A percentile compares a stretch with the other conserved stretches of the same genome.
phyloP scores from a whole-genome alignment of 2,797 vertebrate species.

The Eutrigla gurnardus region DNA sequence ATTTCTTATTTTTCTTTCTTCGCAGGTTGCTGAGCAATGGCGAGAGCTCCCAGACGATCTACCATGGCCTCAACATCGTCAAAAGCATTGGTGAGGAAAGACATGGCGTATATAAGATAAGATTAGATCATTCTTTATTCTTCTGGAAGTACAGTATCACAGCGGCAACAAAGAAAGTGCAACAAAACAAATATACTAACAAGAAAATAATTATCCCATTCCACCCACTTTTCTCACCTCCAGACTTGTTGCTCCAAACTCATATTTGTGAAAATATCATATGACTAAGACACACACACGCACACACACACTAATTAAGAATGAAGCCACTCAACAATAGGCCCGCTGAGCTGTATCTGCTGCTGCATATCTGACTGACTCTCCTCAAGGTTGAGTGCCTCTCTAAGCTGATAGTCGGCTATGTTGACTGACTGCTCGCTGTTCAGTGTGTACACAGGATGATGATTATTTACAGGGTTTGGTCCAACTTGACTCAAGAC shows the following conservation, averaged over 20 bases:
- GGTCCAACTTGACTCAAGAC: conserved; percentile 13
- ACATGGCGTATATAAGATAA: conserved; percentile 1
- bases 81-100: conserved; percentile 81
- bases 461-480: conserved; percentile 35
- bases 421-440: conserved; percentile 15
- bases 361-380: not conserved
- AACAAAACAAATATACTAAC: too few species aligned
- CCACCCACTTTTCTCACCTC: conserved; percentile 20
- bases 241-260: conserved; percentile 14
- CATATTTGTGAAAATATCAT: conserved; percentile 12
- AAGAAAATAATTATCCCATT: not conserved
- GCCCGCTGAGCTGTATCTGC: not conserved
- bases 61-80: conserved; percentile 78
- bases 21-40: conserved; percentile 76
- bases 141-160: too few species aligned
- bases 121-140: too few species aligned
- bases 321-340: not conserved
- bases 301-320: not conserved
- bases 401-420: not conserved
- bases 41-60: conserved; percentile 59
- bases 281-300: not conserved
- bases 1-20: conserved; percentile 11
- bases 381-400: conserved; percentile 15
- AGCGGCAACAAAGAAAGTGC: too few species aligned
- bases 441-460: conserved; percentile 16